Conservation (phyloP, 2,888 invertebrate genomes). For the Xylophagus ater region DNA sequence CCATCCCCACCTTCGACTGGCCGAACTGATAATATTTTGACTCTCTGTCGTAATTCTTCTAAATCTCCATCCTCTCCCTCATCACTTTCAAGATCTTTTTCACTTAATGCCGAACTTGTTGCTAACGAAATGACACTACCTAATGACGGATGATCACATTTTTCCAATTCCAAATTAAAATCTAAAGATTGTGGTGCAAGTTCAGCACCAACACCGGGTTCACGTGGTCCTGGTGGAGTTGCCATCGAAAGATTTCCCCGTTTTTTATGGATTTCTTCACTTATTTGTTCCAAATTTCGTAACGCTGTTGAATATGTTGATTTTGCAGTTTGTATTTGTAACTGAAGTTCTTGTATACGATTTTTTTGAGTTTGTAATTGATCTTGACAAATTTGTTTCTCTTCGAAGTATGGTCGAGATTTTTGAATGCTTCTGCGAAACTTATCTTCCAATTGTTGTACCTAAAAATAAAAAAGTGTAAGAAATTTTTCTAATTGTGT, state of each 20-base stretch:
- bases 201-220: slow-evolving; percentile 70
- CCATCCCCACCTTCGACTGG: slow-evolving; percentile 64
- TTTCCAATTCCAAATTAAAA: slow-evolving; percentile 46
- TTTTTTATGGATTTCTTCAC: slow-evolving; percentile 72
- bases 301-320: slow-evolving; percentile 70
- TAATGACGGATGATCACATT: slow-evolving; percentile 45
- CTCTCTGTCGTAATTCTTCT: slow-evolving; percentile 55
- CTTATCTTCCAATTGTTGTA: slow-evolving; percentile 71
- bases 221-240: slow-evolving; percentile 38
- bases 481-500: not conserved
- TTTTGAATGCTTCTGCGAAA: slow-evolving; percentile 72
- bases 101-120: slow-evolving; percentile 42
- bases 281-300: slow-evolving; percentile 76
- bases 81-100: slow-evolving; percentile 33
- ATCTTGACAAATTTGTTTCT: slow-evolving; percentile 75
- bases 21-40: slow-evolving; percentile 59
- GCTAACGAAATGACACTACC: slow-evolving; percentile 44
- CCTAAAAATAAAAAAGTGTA: slow-evolving; percentile 34
- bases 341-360: slow-evolving; percentile 70
- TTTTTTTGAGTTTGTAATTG: slow-evolving; percentile 76
- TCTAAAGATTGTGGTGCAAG: slow-evolving; percentile 40
- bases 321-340: slow-evolving; percentile 62
- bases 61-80: slow-evolving; percentile 41
- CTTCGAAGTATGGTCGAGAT: slow-evolving; percentile 83
- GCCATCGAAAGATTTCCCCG: slow-evolving; percentile 31